Percentiles rank a stretch among this genome's conserved stretches.
These are phyloP conservation scores for Trachelus troglodyta DNA, from an alignment of 2,888 invertebrate species.

Conservation along the genomic window DNA sequence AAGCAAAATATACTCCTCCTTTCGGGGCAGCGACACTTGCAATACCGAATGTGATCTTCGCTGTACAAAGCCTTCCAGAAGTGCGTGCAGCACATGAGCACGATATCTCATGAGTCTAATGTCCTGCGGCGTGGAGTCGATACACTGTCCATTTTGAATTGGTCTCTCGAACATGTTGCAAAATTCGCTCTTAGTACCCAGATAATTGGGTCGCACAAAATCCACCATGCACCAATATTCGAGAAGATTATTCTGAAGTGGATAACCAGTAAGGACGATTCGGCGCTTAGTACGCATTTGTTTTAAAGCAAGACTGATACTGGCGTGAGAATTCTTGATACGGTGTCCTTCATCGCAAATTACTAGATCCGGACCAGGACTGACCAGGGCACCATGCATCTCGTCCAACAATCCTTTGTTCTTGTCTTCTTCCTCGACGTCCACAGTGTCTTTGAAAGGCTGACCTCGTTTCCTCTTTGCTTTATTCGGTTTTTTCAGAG, in stretches of 20 bases:
- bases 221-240: constrained; percentile 99
- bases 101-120: constrained; percentile 93
- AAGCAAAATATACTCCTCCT: constrained; percentile 93
- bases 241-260: constrained; percentile 95
- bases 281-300: constrained; percentile 94
- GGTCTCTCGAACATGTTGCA: constrained; percentile 99
- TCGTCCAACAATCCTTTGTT: constrained; percentile 84
- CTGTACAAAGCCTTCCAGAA: constrained; percentile 96
- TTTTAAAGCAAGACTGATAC: constrained; percentile 94
- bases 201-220: constrained; percentile 96
- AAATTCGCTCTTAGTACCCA: constrained; percentile 97
- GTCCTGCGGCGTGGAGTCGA: constrained; percentile 95
- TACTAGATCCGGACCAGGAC: constrained; percentile 93
- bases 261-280: constrained; percentile 97
- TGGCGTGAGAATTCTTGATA: constrained; percentile 97
- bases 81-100: constrained; percentile 94
- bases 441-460: constrained; percentile 68
- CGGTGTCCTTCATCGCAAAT: constrained; percentile 98
- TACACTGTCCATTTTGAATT: constrained; percentile 98
- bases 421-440: constrained; percentile 71
- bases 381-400: constrained; percentile 85
- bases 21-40: constrained; percentile 91
- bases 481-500: constrained; percentile 79
- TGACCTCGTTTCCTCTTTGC: constrained; percentile 69
- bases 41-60: constrained; percentile 93